Conservation (phyloP, 2,797 vertebrate species). For the Amphiprion clarkii region DNA sequence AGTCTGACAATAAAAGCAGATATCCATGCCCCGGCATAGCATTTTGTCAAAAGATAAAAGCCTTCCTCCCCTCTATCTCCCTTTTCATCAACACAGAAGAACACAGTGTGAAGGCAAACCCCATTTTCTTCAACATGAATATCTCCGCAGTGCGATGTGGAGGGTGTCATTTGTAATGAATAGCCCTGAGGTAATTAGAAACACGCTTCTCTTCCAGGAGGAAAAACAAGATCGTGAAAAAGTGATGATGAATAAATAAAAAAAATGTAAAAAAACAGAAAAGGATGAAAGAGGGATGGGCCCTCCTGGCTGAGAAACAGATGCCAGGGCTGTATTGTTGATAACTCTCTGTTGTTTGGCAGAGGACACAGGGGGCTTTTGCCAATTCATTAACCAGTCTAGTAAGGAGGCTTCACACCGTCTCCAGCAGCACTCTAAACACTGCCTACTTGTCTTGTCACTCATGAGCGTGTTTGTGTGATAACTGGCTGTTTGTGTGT, state of each 20-base stretch:
- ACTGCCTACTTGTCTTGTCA: constrained; percentile 64
- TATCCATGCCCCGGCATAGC: constrained; percentile 68
- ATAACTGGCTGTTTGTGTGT: constrained; percentile 36
- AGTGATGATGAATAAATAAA: constrained; percentile 78
- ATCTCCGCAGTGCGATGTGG: constrained; percentile 70
- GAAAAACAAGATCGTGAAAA: constrained; percentile 76
- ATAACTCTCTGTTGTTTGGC: constrained; percentile 72
- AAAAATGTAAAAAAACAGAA: constrained; percentile 20
- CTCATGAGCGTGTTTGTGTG: constrained; percentile 55
- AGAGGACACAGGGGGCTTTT: constrained; percentile 52
- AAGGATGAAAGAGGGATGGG: constrained; percentile 46
- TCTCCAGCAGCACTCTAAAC: constrained; percentile 60
- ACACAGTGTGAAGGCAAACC: constrained; percentile 75
- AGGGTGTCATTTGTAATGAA: constrained; percentile 82
- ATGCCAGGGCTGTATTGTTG: constrained; percentile 74
- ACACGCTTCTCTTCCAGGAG: constrained; percentile 76
- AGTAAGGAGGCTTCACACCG: constrained; percentile 66
- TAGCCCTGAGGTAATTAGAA: constrained; percentile 85
- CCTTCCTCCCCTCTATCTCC: constrained; percentile 68
- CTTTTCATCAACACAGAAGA: constrained; percentile 79
- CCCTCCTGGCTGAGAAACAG: constrained; percentile 73
- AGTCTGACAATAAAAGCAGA: constrained; percentile 75
- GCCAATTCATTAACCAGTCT: constrained; percentile 78
- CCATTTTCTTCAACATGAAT: constrained; percentile 71
- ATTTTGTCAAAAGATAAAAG: constrained; percentile 81